Percentiles rank a stretch among this genome's conserved stretches.
These are phyloP conservation scores for Athene noctua DNA, from an alignment of 2,113 vertebrate genomes.

Conservation along the genomic window DNA sequence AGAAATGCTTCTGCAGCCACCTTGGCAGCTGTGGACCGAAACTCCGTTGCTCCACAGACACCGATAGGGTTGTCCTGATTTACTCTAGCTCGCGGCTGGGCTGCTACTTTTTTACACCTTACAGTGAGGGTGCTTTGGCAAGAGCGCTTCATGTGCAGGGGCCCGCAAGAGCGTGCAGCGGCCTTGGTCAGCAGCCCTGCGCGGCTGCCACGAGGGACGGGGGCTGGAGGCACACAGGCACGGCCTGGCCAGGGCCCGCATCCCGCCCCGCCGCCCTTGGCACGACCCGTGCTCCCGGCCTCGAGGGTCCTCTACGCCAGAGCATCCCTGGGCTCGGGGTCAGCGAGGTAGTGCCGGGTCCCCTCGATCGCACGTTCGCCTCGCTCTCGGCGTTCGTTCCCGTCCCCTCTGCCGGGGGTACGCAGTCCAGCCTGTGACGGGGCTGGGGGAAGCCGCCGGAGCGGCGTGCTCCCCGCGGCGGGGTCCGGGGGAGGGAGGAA, in stretches of 20 bases:
- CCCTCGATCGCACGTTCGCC: background rate
- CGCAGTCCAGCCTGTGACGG: background rate
- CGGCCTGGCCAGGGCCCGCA: too few species aligned
- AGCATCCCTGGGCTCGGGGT: too few species aligned
- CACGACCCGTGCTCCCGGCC: background rate
- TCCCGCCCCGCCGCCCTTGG: background rate
- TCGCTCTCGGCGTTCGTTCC: background rate
- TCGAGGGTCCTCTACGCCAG: background rate
- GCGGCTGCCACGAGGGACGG: rapidly evolving
- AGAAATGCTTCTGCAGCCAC: background rate
- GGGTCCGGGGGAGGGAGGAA: too few species aligned
- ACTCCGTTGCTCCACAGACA: background rate
- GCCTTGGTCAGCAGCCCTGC: rapidly evolving
- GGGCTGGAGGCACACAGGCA: rapidly evolving
- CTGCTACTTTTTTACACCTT: background rate
- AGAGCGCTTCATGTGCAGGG: background rate
- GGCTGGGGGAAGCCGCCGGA: background rate
- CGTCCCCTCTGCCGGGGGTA: background rate
- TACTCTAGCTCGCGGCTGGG: background rate
- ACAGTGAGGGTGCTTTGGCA: background rate
- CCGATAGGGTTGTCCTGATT: background rate
- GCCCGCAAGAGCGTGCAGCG: rapidly evolving
- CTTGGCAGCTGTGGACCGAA: background rate
- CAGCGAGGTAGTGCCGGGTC: too few species aligned
- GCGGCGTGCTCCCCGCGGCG: background rate